A percentile compares a stretch with the other conserved stretches of the same genome.
phyloP scores from a whole-genome alignment of 2,113 vertebrate genomes.

The Trematomus loennbergii region DNA sequence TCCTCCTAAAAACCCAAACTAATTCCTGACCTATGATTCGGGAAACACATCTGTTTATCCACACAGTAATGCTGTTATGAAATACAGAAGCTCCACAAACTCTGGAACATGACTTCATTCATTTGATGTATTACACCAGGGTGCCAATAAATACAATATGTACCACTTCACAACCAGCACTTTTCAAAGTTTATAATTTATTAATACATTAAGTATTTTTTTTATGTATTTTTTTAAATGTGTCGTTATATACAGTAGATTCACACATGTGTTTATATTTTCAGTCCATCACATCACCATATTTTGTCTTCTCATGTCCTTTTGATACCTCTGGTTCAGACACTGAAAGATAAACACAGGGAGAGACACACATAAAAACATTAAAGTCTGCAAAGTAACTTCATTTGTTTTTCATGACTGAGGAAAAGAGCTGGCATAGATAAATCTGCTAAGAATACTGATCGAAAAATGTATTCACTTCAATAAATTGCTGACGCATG shows the following conservation, averaged over 20 bases:
- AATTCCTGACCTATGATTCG: slow-evolving; percentile 52
- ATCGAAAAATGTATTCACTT: neutral
- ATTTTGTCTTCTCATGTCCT: slow-evolving; percentile 73
- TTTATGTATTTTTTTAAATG: neutral
- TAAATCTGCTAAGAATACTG: neutral
- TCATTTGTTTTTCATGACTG: neutral
- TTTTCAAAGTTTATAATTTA: neutral
- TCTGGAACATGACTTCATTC: neutral
- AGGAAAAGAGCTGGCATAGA: neutral
- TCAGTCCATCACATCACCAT: slow-evolving; percentile 82
- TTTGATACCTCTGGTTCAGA: slow-evolving; percentile 49
- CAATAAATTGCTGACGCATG: neutral
- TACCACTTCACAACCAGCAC: neutral
- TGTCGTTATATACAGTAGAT: slow-evolving; percentile 16
- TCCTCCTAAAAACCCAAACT: slow-evolving; percentile 39
- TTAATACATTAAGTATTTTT: neutral
- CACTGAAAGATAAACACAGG: slow-evolving; percentile 52
- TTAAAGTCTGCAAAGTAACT: neutral
- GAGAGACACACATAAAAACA: neutral
- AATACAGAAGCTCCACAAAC: slow-evolving; percentile 32
- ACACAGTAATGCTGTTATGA: slow-evolving; percentile 42
- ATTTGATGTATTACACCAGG: neutral
- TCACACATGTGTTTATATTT: slow-evolving; percentile 5
- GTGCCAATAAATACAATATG: neutral
- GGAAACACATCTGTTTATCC: slow-evolving; percentile 40